Evolutionary conservation across 2,797 vertebrate species (phyloP), one percentile per base, ranked within the genome.

Genomic region (Balearica regulorum): DNA sequence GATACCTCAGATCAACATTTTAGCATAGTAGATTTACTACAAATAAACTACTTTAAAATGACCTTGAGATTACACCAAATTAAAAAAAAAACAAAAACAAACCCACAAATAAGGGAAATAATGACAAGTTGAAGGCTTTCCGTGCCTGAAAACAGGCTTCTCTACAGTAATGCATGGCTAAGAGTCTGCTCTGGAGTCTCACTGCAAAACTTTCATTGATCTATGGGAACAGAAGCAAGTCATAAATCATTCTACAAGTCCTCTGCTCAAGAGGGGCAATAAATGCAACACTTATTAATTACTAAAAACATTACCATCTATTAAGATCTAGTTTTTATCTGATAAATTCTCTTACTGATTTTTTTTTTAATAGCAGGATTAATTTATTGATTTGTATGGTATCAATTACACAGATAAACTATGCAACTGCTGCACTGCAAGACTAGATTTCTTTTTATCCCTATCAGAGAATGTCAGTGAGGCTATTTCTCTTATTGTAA

Each of bases 331-430:
- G 2, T 0, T 11, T 55, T 62, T 66, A 72, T 66, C 82, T 87
- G 35, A 90, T 69, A 79, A 76, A 64, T 87, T 89, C 22, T 77
- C 44, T 41, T 54, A 44, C 4, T 81, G 48, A 49, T 35, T 66
- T 76, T 81, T 39, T 64, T 44, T 65, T 89, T 60, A 78, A 68
- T 69, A 75, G 24, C 16, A 76, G 46, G 29, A 73, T 69, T 82
- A 51, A 89, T 87, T 39, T 94, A 83, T 88, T 90, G 48, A 49
- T 49, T 91, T 65, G 61, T n/a, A 76, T 35, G 25, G 16, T 69
- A 87, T 71, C 76, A 91, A 20, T 91, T 89, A 77, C 28, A 83
- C n/a, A 78, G 75, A 87, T 48, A 87, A 94, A 91, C 44, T 87
- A 68, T 58, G 39, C 19, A 87, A 58, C 69, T 64, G 53, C 72